These are phyloP conservation scores for Nomada hirtipes DNA, from an alignment of 2,888 invertebrate genomes.

Conservation along the genomic window DNA sequence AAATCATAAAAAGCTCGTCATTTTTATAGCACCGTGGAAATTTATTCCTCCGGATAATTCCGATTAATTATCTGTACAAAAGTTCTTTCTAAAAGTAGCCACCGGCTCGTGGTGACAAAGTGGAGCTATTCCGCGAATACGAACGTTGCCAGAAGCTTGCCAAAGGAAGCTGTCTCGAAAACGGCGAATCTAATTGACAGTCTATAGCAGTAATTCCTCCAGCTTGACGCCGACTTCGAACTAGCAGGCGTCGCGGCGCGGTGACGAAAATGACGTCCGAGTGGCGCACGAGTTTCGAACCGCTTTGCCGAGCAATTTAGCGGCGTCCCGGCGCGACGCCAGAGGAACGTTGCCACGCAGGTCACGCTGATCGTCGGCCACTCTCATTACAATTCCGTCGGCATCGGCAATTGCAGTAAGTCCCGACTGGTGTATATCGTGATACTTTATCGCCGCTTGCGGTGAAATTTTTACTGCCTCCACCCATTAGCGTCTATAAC, in stretches of 20 bases:
- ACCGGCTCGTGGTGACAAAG: background rate
- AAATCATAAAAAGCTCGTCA: no score
- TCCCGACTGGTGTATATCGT: conserved; percentile 62
- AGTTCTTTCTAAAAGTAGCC: background rate
- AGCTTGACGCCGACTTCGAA: background rate
- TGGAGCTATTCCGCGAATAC: background rate
- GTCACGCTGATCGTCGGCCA: conserved; percentile 66
- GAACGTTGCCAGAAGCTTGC: background rate
- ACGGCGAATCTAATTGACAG: background rate
- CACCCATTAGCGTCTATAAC: conserved; percentile 5
- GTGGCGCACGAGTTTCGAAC: conserved; percentile 52
- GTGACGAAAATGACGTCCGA: background rate
- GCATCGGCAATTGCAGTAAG: conserved; percentile 70
- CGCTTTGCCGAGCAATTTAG: conserved; percentile 61
- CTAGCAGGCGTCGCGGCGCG: background rate
- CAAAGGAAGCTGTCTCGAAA: background rate
- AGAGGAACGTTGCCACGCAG: conserved; percentile 61
- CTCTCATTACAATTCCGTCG: conserved; percentile 66
- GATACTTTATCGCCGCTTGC: conserved; percentile 66
- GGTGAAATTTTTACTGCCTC: conserved; percentile 54
- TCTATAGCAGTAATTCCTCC: background rate
- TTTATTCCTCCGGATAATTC: background rate
- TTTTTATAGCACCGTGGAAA: no score
- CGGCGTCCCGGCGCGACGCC: conserved; percentile 34
- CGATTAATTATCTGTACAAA: background rate